Evolutionary conservation across 2,888 invertebrate genomes (phyloP).

Genomic region (Euclidia mi): DNA sequence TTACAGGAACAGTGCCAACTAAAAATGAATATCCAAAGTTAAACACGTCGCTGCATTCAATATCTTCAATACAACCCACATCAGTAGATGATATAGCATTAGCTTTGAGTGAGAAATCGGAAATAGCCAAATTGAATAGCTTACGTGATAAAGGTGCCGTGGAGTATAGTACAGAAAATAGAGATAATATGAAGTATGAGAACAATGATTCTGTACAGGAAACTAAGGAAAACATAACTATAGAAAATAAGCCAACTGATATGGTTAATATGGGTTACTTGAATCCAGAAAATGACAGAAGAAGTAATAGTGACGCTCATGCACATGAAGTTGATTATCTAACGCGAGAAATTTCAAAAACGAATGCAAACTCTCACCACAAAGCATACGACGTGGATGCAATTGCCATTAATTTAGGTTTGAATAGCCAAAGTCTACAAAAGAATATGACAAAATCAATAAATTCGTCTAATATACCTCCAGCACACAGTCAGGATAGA

Average conservation of each 20-base stretch:
- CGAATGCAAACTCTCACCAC: conserved; percentile 65
- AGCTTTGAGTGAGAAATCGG: conserved; percentile 81
- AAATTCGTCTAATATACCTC: conserved; percentile 68
- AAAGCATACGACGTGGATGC: conserved; percentile 82
- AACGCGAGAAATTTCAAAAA: conserved; percentile 67
- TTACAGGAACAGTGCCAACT: conserved; percentile 41
- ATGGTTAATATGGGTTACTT: conserved; percentile 88
- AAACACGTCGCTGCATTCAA: conserved; percentile 61
- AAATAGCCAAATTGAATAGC: conserved; percentile 73
- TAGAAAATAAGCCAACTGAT: conserved; percentile 72
- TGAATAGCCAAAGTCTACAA: conserved; percentile 75
- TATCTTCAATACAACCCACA: conserved; percentile 58
- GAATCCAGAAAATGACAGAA: conserved; percentile 76
- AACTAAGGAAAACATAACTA: conserved; percentile 61
- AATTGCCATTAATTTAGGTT: conserved; percentile 83
- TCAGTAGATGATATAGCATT: conserved; percentile 83
- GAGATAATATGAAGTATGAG: conserved; percentile 61
- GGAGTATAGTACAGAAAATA: conserved; percentile 66
- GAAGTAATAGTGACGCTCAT: conserved; percentile 66
- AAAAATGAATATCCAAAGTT: conserved; percentile 75
- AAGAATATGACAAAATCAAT: conserved; percentile 69
- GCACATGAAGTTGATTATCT: conserved; percentile 63
- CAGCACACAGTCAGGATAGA: conserved; percentile 75
- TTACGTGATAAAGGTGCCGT: conserved; percentile 70
- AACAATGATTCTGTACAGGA: conserved; percentile 63